phyloP scores from a whole-genome alignment of 2,113 vertebrate genomes.

The Pseudolaguvia tuberculata region DNA sequence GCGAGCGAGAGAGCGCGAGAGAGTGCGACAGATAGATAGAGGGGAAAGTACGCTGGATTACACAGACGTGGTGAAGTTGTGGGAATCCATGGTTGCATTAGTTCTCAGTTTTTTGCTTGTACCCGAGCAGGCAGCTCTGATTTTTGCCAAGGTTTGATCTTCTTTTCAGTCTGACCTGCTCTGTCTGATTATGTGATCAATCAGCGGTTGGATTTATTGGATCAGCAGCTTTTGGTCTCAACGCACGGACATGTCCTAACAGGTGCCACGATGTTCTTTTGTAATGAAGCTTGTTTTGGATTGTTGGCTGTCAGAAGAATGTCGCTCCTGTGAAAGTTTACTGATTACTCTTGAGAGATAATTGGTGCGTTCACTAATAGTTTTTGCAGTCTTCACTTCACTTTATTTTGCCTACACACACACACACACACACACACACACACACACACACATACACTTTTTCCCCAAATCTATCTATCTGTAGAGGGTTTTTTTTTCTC shows the following conservation, averaged over 20 bases:
- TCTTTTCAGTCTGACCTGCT: background rate
- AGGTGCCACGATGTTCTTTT: conserved; percentile 1
- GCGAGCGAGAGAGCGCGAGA: too few species aligned
- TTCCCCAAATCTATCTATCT: conserved; percentile 53
- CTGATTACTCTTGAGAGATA: conserved; percentile 44
- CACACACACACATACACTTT: background rate
- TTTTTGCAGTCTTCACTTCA: background rate
- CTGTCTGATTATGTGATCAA: background rate
- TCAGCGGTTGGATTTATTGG: conserved; percentile 7
- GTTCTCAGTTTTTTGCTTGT: conserved; percentile 8
- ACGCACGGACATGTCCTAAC: background rate
- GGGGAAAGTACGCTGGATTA: background rate
- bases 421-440: background rate
- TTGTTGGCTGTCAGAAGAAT: conserved; percentile 41
- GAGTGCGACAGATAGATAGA: too few species aligned
- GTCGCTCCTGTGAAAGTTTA: conserved; percentile 41
- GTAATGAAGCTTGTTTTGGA: background rate
- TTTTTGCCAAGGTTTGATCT: background rate
- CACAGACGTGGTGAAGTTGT: conserved; percentile 33
- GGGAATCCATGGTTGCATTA: conserved; percentile 17
- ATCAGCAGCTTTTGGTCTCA: background rate
- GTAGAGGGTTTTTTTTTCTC: background rate
- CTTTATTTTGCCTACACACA: background rate
- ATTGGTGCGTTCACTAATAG: conserved; percentile 33
- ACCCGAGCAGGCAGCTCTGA: background rate